Evolutionary conservation across 2,888 invertebrate genomes (phyloP), one percentile per base, ranked within the genome.

Genomic region (Drosophila subquinaria): DNA sequence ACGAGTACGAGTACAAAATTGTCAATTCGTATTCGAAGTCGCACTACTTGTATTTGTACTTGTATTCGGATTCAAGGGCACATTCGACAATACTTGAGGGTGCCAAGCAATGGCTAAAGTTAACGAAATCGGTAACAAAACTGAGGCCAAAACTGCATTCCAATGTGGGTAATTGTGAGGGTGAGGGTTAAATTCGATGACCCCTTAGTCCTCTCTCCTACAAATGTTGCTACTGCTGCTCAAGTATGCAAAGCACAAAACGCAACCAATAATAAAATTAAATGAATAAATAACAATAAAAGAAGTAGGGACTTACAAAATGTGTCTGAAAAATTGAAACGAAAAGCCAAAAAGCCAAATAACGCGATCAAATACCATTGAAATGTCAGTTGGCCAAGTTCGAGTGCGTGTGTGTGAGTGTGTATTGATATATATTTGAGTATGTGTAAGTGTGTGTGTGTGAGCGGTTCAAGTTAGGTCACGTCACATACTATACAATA

Each of bases 331-430:
- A 59, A 64, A 64, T 52, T 56, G 64, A 61, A 56, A 33, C 61
- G 42, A 51, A 76, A 57, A 53, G 57, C 23, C 45, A 47, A 61
- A 76, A 69, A 68, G 38, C 75, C 20, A 70, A 61, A 67, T 61
- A 67, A 57, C 23, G 75, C 69, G 73, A 73, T 73, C 59, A 70
- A 87, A 81, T 82, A 84, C 55, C 84, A 82, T 76, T 78, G 79
- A 79, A 78, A 73, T 76, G 69, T 74, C 76, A 79, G 69, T 55
- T 50, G 61, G 65, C 42, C 64, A 70, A 33, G 64, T 36, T 63
- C 50, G 40, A 47, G 33, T 48, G 27, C 27, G 23, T 23, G 40
- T 15, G 17, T 47, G 4, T 23, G 61, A 30, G 45, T 52, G 36
- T 38, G 42, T 60, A 27, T 43, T 42, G 71, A 35, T 57, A 43